phyloP scores from a whole-genome alignment of 2,888 invertebrate genomes.

The Cylindroiulus punctatus region DNA sequence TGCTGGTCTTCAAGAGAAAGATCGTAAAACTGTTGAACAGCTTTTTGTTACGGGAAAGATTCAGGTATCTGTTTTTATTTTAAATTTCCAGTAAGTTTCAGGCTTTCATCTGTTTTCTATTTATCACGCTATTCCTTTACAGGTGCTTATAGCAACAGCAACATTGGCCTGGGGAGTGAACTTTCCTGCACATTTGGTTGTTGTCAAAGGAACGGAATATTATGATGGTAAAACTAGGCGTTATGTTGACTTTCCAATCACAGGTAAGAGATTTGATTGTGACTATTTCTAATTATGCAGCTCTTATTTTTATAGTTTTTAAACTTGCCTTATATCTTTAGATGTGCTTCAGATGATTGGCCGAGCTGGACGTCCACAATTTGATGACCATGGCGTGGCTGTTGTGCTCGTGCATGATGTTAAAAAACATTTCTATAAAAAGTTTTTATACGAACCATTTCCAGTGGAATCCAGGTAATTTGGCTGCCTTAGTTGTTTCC shows the following conservation, averaged over 20 bases:
- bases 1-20: constrained; percentile 93
- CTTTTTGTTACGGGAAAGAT: constrained; percentile 94
- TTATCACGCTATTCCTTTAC: constrained; percentile 49
- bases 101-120: neutral
- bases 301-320: neutral
- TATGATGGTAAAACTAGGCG: constrained; percentile 96
- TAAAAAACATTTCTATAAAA: constrained; percentile 98
- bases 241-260: constrained; percentile 99
- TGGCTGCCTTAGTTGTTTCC: neutral
- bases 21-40: constrained; percentile 90
- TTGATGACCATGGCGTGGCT: constrained; percentile 83
- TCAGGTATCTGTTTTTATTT: constrained; percentile 72
- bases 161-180: constrained; percentile 99
- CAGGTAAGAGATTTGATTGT: constrained; percentile 68
- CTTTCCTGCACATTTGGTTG: constrained; percentile 96
- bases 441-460: constrained; percentile 98
- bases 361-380: constrained; percentile 96
- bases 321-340: constrained; percentile 61
- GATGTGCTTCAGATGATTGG: constrained; percentile 99
- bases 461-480: constrained; percentile 88
- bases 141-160: constrained; percentile 94
- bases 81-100: neutral
- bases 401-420: constrained; percentile 85
- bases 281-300: neutral
- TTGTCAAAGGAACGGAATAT: constrained; percentile 99